These are phyloP conservation scores for Varecia variegata DNA, from an alignment of 2,797 vertebrate species.

Conservation along the genomic window DNA sequence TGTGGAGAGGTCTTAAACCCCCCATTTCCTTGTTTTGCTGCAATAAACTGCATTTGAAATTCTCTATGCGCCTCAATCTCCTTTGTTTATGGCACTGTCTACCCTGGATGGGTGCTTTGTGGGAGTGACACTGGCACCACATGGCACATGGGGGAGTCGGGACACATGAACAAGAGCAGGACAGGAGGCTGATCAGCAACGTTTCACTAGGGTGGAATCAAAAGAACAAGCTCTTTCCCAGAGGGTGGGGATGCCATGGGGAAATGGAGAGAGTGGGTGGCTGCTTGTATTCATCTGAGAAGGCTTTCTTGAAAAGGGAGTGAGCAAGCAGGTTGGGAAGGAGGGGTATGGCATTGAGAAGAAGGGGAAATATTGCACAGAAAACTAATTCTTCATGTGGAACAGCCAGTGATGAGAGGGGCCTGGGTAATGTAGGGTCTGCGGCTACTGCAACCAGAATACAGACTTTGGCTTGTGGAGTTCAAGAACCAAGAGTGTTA, in stretches of 20 bases:
- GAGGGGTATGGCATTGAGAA: not conserved
- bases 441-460: not conserved
- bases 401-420: not conserved
- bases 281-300: not conserved
- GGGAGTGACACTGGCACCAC: not conserved
- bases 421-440: not conserved
- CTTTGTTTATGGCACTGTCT: not conserved
- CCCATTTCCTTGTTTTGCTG: constrained; percentile 35
- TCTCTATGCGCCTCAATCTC: not conserved
- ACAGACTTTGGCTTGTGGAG: not conserved
- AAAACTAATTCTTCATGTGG: not conserved
- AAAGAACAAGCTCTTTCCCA: not conserved
- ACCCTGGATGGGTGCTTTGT: not conserved
- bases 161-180: not conserved
- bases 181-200: not conserved
- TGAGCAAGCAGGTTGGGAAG: not conserved
- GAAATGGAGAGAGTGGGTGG: not conserved
- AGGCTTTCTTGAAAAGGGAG: not conserved
- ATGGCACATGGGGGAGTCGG: not conserved
- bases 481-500: not conserved
- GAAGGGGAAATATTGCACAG: not conserved
- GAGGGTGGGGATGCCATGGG: not conserved
- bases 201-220: not conserved
- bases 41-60: constrained; percentile 79
- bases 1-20: constrained; percentile 8